phyloP scores from a whole-genome alignment of 2,113 vertebrate genomes.

The Alligator sinensis region DNA sequence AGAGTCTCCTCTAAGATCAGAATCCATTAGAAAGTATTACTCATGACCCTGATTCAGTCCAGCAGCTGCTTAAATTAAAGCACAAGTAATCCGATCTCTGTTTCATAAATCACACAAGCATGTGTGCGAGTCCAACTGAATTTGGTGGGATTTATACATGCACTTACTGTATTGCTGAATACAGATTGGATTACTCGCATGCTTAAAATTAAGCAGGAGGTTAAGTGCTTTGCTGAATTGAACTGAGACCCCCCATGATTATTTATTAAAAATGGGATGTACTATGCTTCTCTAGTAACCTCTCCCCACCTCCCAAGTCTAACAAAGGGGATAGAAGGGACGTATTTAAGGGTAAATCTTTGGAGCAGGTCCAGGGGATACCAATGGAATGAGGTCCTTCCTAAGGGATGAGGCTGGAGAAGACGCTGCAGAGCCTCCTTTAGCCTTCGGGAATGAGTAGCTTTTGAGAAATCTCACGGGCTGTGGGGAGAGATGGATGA shows the following conservation, averaged over 20 bases:
- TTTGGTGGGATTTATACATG: background rate
- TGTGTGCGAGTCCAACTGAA: background rate
- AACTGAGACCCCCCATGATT: background rate
- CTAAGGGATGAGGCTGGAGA: background rate
- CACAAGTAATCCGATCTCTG: background rate
- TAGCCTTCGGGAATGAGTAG: background rate
- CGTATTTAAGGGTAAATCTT: background rate
- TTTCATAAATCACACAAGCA: background rate
- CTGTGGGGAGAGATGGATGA: background rate
- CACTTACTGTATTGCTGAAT: background rate
- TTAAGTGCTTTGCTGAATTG: background rate
- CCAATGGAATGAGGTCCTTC: background rate
- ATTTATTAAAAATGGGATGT: fast-evolving
- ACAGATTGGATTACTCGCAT: fast-evolving
- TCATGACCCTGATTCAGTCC: background rate
- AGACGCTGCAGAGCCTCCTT: background rate
- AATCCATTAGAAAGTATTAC: background rate
- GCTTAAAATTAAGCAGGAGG: fast-evolving
- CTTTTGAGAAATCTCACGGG: background rate
- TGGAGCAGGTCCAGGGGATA: background rate
- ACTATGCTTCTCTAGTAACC: background rate
- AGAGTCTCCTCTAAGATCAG: background rate
- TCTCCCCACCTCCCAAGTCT: background rate
- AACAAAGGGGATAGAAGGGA: no score
- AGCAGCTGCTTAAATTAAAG: background rate